Evolutionary conservation across 2,797 vertebrate species (phyloP).

Genomic region (Orientallactaga sibirica): DNA sequence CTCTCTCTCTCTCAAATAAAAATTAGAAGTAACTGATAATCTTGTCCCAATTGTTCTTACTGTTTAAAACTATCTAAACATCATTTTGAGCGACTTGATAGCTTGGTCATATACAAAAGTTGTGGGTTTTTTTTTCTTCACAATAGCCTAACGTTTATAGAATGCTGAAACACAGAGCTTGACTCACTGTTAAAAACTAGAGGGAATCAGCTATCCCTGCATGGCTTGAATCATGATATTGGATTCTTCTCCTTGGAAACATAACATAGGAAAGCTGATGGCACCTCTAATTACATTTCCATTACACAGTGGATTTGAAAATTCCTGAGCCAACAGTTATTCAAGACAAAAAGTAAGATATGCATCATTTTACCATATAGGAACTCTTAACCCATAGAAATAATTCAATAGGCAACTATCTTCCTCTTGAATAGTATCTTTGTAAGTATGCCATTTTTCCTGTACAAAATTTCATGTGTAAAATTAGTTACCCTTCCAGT

Average conservation of each 20-base stretch:
- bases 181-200: background rate
- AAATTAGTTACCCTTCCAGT: background rate
- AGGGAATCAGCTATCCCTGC: background rate
- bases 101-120: background rate
- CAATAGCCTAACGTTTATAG: background rate
- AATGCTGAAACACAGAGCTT: background rate
- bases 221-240: background rate
- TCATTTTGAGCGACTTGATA: background rate
- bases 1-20: no score
- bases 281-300: background rate
- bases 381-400: background rate
- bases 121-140: background rate
- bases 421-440: slow-evolving; percentile 33
- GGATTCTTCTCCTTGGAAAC: slow-evolving; percentile 27
- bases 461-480: background rate
- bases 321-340: background rate
- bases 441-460: background rate
- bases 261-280: background rate
- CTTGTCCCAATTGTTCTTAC: background rate
- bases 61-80: background rate
- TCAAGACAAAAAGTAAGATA: slow-evolving; percentile 6
- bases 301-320: slow-evolving; percentile 41
- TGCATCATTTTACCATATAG: background rate
- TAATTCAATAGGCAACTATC: background rate
- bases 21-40: no score